These are phyloP conservation scores for Dynastes grantii DNA, from an alignment of 2,888 invertebrate species.

Conservation along the genomic window DNA sequence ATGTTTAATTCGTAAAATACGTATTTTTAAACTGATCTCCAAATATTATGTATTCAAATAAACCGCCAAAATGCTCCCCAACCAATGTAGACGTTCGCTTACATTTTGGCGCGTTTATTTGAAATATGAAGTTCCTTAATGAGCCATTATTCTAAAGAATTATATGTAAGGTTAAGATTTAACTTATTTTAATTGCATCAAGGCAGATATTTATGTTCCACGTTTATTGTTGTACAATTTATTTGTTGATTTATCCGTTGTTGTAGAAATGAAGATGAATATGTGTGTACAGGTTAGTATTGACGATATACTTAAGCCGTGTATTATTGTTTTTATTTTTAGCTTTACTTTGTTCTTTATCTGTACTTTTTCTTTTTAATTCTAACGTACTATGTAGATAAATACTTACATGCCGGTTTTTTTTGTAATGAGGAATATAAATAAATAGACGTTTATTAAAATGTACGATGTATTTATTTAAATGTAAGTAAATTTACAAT, in stretches of 20 bases:
- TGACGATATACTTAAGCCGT: conserved; percentile 1
- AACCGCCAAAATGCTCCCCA: neutral
- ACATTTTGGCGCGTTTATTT: neutral
- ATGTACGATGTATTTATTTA: neutral
- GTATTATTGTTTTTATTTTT: too few species aligned
- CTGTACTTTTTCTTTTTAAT: neutral
- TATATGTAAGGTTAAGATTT: neutral
- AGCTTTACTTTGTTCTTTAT: neutral
- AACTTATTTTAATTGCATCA: neutral
- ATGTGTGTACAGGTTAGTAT: conserved; percentile 2
- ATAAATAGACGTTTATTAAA: conserved; percentile 4
- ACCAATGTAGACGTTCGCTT: neutral
- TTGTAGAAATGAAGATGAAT: too few species aligned
- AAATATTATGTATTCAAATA: neutral
- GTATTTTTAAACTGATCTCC: too few species aligned
- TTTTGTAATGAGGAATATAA: too few species aligned
- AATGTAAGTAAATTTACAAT: neutral
- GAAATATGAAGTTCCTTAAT: neutral
- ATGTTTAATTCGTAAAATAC: neutral
- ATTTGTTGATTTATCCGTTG: too few species aligned
- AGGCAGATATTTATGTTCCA: too few species aligned
- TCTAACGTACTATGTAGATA: neutral
- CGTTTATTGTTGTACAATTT: too few species aligned
- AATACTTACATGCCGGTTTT: too few species aligned
- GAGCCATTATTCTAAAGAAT: too few species aligned